Percentiles rank a stretch among this genome's conserved stretches.
Evolutionary conservation across 2,888 invertebrate species (phyloP).

Genomic region (Seladonia tumulorum): DNA sequence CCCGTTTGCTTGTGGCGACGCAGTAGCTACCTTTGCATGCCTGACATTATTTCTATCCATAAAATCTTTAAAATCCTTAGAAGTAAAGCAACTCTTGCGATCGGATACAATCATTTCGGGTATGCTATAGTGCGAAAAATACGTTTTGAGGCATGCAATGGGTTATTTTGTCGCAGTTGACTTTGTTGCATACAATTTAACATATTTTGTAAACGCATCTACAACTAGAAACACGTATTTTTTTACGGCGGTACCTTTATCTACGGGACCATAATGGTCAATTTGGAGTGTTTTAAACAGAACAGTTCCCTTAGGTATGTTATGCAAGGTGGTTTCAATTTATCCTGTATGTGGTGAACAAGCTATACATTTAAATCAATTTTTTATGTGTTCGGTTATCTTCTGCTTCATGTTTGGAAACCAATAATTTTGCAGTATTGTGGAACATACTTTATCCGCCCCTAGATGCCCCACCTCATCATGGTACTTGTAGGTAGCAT

Average conservation of each 20-base stretch:
- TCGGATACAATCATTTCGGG: background rate
- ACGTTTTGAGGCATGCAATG: background rate
- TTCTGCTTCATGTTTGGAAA: conserved; percentile 2
- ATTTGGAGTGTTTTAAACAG: background rate
- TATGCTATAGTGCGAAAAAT: background rate
- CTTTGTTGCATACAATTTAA: background rate
- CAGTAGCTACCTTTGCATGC: background rate
- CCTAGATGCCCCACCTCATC: background rate
- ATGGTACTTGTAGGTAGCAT: background rate
- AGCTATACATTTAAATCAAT: background rate
- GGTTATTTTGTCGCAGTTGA: background rate
- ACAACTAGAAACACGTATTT: background rate
- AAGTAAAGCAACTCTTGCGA: background rate
- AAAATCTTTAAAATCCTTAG: background rate
- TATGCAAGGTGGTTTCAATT: no score
- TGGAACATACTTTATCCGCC: background rate
- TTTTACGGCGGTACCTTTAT: background rate
- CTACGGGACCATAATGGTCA: background rate
- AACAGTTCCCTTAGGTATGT: no score
- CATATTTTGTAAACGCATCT: background rate
- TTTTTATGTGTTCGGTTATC: background rate
- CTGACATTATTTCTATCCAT: background rate
- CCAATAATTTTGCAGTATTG: background rate
- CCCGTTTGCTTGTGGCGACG: background rate
- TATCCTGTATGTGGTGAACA: no score